Evolutionary conservation across 2,113 vertebrate species (phyloP).

Genomic region (Dasyprocta punctata): DNA sequence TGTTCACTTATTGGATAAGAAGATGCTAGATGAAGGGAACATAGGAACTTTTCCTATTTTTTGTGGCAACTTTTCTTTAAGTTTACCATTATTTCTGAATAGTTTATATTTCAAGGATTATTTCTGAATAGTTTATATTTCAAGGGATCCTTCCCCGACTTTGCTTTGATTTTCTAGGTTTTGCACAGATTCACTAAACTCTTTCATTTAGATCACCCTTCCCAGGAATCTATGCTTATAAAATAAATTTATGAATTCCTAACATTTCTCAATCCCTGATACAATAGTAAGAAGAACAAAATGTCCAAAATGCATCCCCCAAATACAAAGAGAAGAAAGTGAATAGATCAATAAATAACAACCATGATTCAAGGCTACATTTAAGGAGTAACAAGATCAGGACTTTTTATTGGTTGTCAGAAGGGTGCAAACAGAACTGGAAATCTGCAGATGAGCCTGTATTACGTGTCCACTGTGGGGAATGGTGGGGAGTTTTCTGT

Average conservation of each 20-base stretch:
- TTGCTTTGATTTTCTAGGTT: not conserved
- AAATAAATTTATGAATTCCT: not conserved
- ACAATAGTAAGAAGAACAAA: not conserved
- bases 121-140: not conserved
- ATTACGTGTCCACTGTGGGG: accelerated
- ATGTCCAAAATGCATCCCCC: not conserved
- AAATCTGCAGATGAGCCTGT: not conserved
- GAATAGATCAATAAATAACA: not conserved
- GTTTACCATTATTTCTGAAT: not conserved
- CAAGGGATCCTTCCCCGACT: not conserved
- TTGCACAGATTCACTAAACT: not conserved
- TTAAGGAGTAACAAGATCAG: not conserved
- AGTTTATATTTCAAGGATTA: not conserved
- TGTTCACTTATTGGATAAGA: not conserved
- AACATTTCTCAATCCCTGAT: not conserved
- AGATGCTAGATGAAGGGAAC: not conserved
- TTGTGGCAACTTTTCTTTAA: not conserved
- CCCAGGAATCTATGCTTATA: not conserved
- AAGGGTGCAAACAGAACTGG: not conserved
- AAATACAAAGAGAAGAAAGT: not conserved
- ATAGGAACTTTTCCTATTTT: not conserved
- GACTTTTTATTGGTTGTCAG: not conserved
- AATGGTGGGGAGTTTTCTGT: not conserved
- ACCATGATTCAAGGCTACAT: not conserved
- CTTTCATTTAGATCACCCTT: not conserved